A percentile compares a stretch with the other conserved stretches of the same genome.
phyloP scores from a whole-genome alignment of 2,113 vertebrate genomes.

The Chamaea fasciata region DNA sequence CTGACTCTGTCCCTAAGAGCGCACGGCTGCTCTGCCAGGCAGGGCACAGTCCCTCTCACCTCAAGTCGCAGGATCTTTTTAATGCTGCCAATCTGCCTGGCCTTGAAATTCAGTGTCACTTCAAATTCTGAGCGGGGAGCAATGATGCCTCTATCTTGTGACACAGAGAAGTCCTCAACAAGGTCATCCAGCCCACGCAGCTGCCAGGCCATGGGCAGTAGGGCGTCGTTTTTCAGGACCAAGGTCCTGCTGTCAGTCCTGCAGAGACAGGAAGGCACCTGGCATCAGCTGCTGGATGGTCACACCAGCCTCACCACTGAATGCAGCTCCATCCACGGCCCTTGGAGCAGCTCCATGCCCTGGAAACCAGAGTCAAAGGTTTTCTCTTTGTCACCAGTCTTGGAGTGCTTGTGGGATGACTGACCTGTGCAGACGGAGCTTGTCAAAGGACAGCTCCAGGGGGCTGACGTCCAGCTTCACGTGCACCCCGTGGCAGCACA shows the following conservation, averaged over 20 bases:
- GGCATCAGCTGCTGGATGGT: neutral
- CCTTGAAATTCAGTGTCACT: slow-evolving; percentile 77
- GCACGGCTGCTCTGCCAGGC: neutral
- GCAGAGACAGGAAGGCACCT: neutral
- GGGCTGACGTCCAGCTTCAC: slow-evolving; percentile 83
- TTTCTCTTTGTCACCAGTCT: neutral
- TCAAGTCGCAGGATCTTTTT: slow-evolving; percentile 83
- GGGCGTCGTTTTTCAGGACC: slow-evolving; percentile 73
- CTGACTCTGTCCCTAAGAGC: neutral
- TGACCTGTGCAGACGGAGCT: slow-evolving; percentile 82
- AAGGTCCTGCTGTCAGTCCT: slow-evolving; percentile 77
- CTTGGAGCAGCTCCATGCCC: neutral
- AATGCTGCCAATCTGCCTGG: slow-evolving; percentile 66
- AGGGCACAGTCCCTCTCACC: slow-evolving; percentile 60
- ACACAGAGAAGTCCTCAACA: slow-evolving; percentile 77
- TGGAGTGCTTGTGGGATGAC: neutral
- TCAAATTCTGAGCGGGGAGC: slow-evolving; percentile 55
- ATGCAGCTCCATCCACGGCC: no score
- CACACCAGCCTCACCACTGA: neutral
- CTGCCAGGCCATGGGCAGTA: slow-evolving; percentile 79
- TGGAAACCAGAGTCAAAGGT: neutral
- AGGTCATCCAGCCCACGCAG: slow-evolving; percentile 81
- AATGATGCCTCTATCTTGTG: slow-evolving; percentile 70
- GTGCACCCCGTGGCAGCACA: slow-evolving; percentile 84
- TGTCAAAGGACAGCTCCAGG: slow-evolving; percentile 79